These are phyloP conservation scores for Microplitis demolitor DNA, from an alignment of 1,140 invertebrate genomes.

Conservation along the genomic window DNA sequence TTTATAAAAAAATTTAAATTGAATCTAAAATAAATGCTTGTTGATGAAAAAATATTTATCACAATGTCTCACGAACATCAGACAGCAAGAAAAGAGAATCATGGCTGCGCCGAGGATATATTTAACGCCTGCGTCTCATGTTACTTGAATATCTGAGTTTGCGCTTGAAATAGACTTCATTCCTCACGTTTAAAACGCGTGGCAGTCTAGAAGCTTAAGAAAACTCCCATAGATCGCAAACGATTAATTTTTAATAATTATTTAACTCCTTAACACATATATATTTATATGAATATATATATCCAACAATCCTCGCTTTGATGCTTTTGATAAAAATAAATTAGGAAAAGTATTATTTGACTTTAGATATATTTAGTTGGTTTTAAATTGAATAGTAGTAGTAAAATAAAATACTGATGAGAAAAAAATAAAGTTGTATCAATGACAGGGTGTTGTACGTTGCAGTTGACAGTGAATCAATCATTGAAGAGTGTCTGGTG, in stretches of 20 bases:
- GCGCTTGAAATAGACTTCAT: slow-evolving; percentile 31
- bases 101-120: slow-evolving; percentile 27
- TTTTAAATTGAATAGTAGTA: not conserved
- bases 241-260: not conserved
- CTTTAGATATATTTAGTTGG: no score
- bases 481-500: slow-evolving; percentile 5
- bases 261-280: not conserved
- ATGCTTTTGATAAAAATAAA: no score
- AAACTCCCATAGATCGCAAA: not conserved
- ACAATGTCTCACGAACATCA: not conserved
- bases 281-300: not conserved
- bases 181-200: slow-evolving; percentile 24
- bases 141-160: slow-evolving; percentile 30
- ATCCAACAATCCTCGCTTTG: not conserved
- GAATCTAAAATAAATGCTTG: not conserved
- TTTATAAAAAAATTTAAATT: not conserved
- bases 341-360: no score
- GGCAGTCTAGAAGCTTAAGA: not conserved
- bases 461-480: slow-evolving; percentile 2
- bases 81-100: not conserved
- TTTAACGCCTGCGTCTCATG: slow-evolving; percentile 31
- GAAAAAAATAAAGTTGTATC: not conserved
- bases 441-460: not conserved
- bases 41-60: not conserved
- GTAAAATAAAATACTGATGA: not conserved